A percentile compares a stretch with the other conserved stretches of the same genome.
phyloP scores from a whole-genome alignment of 2,888 invertebrate species.

The Pyrocoelia pectoralis region DNA sequence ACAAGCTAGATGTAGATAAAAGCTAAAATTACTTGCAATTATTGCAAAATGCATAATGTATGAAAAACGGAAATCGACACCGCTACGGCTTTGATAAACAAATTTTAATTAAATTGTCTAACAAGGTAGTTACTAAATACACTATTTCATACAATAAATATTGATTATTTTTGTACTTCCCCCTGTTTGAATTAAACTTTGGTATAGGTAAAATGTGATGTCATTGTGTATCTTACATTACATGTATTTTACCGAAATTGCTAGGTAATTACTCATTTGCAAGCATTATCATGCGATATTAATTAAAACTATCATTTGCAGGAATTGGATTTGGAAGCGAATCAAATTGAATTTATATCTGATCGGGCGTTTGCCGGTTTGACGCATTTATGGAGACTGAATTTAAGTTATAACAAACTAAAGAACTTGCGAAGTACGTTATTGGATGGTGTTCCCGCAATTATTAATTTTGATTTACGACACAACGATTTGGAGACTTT shows the following conservation, averaged over 20 bases:
- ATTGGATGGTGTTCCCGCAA: constrained; percentile 75
- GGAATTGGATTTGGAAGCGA: constrained; percentile 57
- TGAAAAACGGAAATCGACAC: no score
- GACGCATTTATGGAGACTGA: constrained; percentile 74
- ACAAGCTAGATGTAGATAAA: no score
- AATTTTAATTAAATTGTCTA: no score
- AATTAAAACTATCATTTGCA: constrained; percentile 32
- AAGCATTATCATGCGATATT: neutral
- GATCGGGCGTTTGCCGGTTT: constrained; percentile 81
- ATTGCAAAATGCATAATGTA: no score
- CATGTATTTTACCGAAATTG: neutral
- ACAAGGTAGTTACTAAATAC: no score
- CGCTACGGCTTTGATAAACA: no score
- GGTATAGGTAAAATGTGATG: neutral
- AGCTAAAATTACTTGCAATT: no score
- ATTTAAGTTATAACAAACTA: constrained; percentile 79
- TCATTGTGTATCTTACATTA: constrained; percentile 3
- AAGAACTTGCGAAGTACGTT: constrained; percentile 74
- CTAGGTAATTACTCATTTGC: neutral
- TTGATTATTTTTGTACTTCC: no score
- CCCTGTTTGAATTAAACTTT: neutral
- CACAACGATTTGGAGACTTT: constrained; percentile 80
- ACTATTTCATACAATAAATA: no score
- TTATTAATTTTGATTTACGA: constrained; percentile 78
- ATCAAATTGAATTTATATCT: constrained; percentile 70